A percentile compares a stretch with the other conserved stretches of the same genome.
Evolutionary conservation across 2,113 vertebrate genomes (phyloP).

Genomic region (Alces alces): DNA sequence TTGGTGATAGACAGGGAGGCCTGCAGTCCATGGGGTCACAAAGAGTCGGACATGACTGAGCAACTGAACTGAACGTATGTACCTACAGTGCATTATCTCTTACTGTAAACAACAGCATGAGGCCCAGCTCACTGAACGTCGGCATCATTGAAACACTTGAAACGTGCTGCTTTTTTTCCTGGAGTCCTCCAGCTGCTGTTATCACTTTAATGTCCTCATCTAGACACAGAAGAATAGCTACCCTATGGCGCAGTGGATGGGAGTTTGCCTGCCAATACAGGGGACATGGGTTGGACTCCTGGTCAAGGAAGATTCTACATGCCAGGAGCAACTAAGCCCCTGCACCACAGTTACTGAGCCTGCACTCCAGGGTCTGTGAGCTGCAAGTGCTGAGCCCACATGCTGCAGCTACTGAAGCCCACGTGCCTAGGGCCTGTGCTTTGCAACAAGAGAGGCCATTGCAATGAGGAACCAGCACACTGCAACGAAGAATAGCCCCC

Average conservation of each 20-base stretch:
- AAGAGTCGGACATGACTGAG: background rate
- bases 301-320: background rate
- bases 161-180: conserved; percentile 83
- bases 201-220: background rate
- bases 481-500: background rate
- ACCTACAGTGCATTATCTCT: background rate
- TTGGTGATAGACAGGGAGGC: background rate
- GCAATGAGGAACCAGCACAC: background rate
- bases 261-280: background rate
- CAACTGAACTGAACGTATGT: background rate
- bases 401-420: background rate
- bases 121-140: conserved; percentile 75
- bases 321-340: background rate
- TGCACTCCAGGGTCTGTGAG: background rate
- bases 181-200: conserved; percentile 76
- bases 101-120: conserved; percentile 77
- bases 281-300: background rate
- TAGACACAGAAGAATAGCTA: background rate
- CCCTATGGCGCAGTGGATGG: background rate
- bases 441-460: background rate
- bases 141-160: conserved; percentile 80
- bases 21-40: background rate
- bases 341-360: background rate
- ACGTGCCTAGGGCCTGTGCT: background rate
- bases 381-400: background rate